These are phyloP conservation scores for Diachasma alloeum DNA, from an alignment of 1,140 invertebrate genomes.

Conservation along the genomic window DNA sequence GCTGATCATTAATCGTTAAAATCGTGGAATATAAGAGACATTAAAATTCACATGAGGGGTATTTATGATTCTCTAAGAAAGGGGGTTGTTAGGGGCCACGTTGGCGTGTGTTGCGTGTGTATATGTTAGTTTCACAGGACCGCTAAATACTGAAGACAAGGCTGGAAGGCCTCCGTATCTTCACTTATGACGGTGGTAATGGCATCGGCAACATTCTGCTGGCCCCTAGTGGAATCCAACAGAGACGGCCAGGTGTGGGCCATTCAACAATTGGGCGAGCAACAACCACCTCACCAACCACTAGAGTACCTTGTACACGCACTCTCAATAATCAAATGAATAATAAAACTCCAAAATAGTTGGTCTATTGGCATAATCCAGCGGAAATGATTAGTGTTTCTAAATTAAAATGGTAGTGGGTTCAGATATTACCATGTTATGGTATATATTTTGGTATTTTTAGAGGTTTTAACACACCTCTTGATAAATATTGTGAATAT, in stretches of 20 bases:
- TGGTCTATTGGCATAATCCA: neutral
- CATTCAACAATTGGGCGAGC: constrained; percentile 11
- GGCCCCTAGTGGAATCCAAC: neutral
- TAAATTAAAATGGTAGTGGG: neutral
- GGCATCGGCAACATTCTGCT: constrained; percentile 5
- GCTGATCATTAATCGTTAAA: neutral
- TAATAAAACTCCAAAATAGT: constrained; percentile 36
- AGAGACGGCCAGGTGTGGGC: constrained; percentile 6
- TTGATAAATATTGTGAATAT: too few relatives aligned
- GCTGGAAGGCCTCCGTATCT: constrained; percentile 55
- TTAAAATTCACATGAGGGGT: neutral
- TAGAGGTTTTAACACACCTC: too few relatives aligned
- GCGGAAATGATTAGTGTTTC: neutral
- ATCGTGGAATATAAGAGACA: neutral
- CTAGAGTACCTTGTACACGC: constrained; percentile 60
- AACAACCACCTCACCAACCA: constrained; percentile 49
- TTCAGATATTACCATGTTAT: neutral
- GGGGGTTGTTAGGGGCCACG: constrained; percentile 41
- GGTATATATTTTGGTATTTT: too few relatives aligned
- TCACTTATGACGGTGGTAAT: constrained; percentile 46
- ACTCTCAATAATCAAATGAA: constrained; percentile 53
- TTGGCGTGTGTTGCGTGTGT: constrained; percentile 66
- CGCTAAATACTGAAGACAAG: constrained; percentile 50
- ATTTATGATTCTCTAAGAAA: neutral
- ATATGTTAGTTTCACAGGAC: constrained; percentile 67